Evolutionary conservation across 2,113 vertebrate genomes (phyloP).

Genomic region (Sminthopsis crassicaudata): DNA sequence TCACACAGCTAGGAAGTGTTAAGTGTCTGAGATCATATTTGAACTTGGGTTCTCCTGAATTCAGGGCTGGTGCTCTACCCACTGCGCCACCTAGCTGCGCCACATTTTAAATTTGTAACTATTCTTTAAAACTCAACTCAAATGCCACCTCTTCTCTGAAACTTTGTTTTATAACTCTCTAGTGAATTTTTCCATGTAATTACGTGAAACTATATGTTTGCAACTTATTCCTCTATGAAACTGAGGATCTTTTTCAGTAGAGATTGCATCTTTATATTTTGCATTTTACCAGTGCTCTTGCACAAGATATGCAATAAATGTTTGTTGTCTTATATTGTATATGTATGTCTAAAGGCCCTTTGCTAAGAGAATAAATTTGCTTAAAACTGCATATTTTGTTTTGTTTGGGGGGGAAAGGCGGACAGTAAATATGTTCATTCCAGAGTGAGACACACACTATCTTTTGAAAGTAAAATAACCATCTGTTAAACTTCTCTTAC

Average conservation of each 20-base stretch:
- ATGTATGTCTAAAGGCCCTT: background rate
- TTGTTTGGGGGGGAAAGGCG: background rate
- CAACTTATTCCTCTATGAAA: background rate
- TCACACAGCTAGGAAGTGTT: too few species aligned
- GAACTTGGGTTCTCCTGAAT: too few species aligned
- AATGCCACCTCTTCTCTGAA: background rate
- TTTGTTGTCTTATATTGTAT: background rate
- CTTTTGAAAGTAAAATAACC: constrained; percentile 7
- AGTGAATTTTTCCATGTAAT: background rate
- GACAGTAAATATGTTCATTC: background rate
- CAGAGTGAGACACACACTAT: background rate
- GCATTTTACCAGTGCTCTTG: background rate
- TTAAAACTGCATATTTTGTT: background rate
- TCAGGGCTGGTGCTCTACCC: too few species aligned
- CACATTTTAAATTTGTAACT: background rate
- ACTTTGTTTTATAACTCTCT: background rate
- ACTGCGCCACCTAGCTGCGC: too few species aligned
- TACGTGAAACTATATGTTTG: background rate
- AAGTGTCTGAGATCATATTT: too few species aligned
- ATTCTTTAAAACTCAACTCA: background rate
- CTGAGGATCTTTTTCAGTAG: background rate
- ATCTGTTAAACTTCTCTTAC: constrained; percentile 15
- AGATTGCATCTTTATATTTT: background rate
- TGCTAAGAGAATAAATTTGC: background rate
- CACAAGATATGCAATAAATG: background rate